Conservation (phyloP, 37 sponge, comb jelly and placozoan genomes). For the Spongia lamella region DNA sequence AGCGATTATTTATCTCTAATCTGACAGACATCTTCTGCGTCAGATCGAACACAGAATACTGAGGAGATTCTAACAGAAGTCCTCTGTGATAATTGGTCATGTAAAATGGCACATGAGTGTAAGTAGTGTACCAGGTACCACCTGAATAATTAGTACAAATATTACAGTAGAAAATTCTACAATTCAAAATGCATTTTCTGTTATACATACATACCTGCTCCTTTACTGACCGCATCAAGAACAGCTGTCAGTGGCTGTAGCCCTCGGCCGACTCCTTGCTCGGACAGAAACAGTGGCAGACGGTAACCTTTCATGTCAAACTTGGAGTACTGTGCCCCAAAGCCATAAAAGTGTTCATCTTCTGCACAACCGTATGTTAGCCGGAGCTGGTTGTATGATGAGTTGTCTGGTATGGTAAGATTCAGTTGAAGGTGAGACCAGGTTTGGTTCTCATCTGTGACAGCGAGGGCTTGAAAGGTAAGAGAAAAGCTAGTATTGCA, state of each 20-base stretch:
- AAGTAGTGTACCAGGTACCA: slow-evolving; percentile 76
- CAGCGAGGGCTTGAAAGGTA: slow-evolving; percentile 37
- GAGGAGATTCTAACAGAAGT: slow-evolving; percentile 54
- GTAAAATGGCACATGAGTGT: slow-evolving; percentile 75
- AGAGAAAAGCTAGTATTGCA: slow-evolving; percentile 34
- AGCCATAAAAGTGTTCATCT: slow-evolving; percentile 74
- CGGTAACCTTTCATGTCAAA: slow-evolving; percentile 65
- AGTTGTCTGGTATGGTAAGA: not conserved
- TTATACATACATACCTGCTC: slow-evolving; percentile 38
- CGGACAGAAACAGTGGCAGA: slow-evolving; percentile 73
- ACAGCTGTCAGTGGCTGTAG: slow-evolving; percentile 55
- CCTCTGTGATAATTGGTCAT: slow-evolving; percentile 50
- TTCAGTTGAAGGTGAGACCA: slow-evolving; percentile 31
- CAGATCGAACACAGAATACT: slow-evolving; percentile 59
- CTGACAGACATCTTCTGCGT: slow-evolving; percentile 18
- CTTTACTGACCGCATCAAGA: slow-evolving; percentile 51
- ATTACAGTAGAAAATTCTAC: slow-evolving; percentile 1
- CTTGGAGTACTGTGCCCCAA: slow-evolving; percentile 74
- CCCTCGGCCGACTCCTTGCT: slow-evolving; percentile 83
- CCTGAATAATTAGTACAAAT: slow-evolving; percentile 46
- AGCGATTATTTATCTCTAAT: slow-evolving; percentile 35
- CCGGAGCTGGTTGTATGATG: slow-evolving; percentile 45
- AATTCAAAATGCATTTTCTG: not conserved
- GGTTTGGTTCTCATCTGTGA: not conserved
- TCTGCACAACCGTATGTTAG: slow-evolving; percentile 55